phyloP scores from a whole-genome alignment of 2,888 invertebrate genomes.

The Mimumesa dahlbomi region DNA sequence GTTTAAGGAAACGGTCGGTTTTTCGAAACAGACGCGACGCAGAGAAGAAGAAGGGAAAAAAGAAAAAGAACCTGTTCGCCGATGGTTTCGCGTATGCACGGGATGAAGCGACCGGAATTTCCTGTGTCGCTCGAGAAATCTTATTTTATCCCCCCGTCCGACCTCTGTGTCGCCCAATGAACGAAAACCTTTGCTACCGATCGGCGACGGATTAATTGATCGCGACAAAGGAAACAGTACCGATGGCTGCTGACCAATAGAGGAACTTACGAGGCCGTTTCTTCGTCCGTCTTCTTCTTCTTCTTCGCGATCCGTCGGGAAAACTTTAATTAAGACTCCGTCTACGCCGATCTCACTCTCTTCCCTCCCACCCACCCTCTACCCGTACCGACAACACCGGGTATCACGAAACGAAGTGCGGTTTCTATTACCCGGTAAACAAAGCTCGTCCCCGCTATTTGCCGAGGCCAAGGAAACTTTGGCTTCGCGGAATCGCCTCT shows the following conservation, averaged over 20 bases:
- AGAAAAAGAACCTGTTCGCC: slow-evolving; percentile 43
- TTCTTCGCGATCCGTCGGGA: slow-evolving; percentile 35
- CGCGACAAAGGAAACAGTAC: slow-evolving; percentile 46
- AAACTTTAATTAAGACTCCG: slow-evolving; percentile 62
- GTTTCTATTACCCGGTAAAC: slow-evolving; percentile 6
- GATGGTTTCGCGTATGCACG: slow-evolving; percentile 43
- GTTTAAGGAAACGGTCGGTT: slow-evolving; percentile 65
- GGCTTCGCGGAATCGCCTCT: no score
- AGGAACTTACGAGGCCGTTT: slow-evolving; percentile 46
- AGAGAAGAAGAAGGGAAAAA: slow-evolving; percentile 32
- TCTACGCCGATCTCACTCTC: slow-evolving; percentile 25
- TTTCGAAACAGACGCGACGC: slow-evolving; percentile 39
- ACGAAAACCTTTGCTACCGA: slow-evolving; percentile 1
- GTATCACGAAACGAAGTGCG: slow-evolving; percentile 34
- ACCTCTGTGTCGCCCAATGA: no score
- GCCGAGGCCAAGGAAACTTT: no score
- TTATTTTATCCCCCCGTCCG: no score
- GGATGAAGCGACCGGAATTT: slow-evolving; percentile 62
- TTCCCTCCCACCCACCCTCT: no score
- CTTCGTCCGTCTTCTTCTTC: slow-evolving; percentile 27
- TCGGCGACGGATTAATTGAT: slow-evolving; percentile 58
- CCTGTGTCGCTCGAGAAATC: slow-evolving; percentile 51
- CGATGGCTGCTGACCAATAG: slow-evolving; percentile 51
- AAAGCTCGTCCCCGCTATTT: no score
- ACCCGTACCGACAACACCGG: slow-evolving; percentile 23